Evolutionary conservation across 2,113 vertebrate genomes (phyloP).

Genomic region (Rhinogobius similis): DNA sequence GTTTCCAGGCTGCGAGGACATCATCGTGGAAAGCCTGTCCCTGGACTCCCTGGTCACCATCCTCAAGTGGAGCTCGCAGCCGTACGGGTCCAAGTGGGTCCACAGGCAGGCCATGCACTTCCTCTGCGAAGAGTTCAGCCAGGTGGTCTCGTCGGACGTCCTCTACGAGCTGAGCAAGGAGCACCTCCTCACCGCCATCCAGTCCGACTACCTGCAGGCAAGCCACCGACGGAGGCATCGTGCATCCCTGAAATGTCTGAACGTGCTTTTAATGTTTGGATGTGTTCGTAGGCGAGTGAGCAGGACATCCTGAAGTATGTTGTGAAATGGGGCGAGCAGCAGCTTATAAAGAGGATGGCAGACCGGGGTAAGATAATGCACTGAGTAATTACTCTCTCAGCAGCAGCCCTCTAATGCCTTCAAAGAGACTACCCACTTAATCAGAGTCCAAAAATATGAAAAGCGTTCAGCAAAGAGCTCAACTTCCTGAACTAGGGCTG

Average conservation of each 20-base stretch:
- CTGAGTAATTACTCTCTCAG: slow-evolving; percentile 70
- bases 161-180: slow-evolving; percentile 96
- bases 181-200: slow-evolving; percentile 92
- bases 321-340: slow-evolving; percentile 98
- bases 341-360: slow-evolving; percentile 98
- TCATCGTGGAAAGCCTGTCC: slow-evolving; percentile 94
- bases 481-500: slow-evolving; percentile 21
- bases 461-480: slow-evolving; percentile 33
- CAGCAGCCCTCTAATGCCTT: slow-evolving; percentile 61
- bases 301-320: slow-evolving; percentile 98
- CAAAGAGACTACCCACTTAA: slow-evolving; percentile 63
- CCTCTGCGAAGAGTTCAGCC: slow-evolving; percentile 98
- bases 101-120: slow-evolving; percentile 96
- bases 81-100: slow-evolving; percentile 97
- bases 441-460: slow-evolving; percentile 50
- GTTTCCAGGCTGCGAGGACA: slow-evolving; percentile 94
- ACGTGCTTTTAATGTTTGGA: neutral
- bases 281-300: slow-evolving; percentile 87
- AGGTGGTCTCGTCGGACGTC: slow-evolving; percentile 93
- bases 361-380: slow-evolving; percentile 91
- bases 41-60: slow-evolving; percentile 94
- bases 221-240: neutral
- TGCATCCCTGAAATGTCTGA: neutral
- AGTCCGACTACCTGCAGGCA: slow-evolving; percentile 98
- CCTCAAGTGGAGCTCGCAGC: slow-evolving; percentile 98